A percentile compares a stretch with the other conserved stretches of the same genome.
These are phyloP conservation scores for Cathartes aura DNA, from an alignment of 2,113 vertebrate species.

Conservation along the genomic window DNA sequence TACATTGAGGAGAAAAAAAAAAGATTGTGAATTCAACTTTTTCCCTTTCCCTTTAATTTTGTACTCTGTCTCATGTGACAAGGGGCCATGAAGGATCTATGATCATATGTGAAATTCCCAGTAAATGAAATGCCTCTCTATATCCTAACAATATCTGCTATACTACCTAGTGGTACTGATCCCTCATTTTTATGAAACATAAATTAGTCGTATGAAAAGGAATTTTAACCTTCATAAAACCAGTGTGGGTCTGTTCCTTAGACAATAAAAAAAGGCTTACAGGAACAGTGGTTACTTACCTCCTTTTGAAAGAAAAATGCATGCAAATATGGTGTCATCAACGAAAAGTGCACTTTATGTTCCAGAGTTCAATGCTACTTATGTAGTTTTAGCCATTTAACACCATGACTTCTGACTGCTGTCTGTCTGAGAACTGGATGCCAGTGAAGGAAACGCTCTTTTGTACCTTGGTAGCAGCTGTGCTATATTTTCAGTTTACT, in stretches of 20 bases:
- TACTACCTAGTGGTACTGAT: neutral
- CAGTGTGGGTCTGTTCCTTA: neutral
- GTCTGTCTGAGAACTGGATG: neutral
- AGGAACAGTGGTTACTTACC: neutral
- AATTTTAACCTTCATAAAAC: neutral
- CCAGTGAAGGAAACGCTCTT: neutral
- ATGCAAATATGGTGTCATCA: neutral
- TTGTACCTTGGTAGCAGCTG: neutral
- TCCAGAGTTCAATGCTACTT: neutral
- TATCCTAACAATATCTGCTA: neutral
- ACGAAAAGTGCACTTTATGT: neutral
- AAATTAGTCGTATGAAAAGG: neutral
- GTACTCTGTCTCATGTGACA: neutral
- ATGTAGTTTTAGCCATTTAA: neutral
- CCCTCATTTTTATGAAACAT: neutral
- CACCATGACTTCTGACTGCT: neutral
- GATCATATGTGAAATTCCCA: neutral
- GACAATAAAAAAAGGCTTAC: neutral
- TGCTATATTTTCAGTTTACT: neutral
- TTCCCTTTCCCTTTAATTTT: neutral
- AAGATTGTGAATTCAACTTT: neutral
- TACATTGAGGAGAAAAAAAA: neutral
- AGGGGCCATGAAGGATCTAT: neutral
- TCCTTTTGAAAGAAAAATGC: neutral
- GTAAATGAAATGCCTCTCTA: neutral